Conservation (phyloP, 1,140 invertebrate species). For the Planococcus citri region DNA sequence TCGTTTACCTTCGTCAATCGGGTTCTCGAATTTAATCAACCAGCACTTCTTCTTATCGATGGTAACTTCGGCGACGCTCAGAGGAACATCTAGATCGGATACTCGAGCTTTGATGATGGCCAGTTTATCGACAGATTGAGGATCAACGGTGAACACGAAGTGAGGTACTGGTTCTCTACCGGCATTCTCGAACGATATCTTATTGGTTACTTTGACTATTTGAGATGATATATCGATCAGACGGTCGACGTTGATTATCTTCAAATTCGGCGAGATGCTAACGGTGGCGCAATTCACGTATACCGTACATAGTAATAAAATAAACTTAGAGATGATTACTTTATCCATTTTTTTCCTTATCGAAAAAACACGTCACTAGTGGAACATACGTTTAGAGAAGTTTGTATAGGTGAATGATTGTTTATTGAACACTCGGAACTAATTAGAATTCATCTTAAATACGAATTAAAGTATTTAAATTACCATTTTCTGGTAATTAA, state of each 20-base stretch:
- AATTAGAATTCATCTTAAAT: too few species aligned
- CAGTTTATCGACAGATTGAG: not conserved
- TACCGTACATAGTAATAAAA: not conserved
- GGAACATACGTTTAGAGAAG: not conserved
- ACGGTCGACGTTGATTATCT: not conserved
- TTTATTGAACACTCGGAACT: too few species aligned
- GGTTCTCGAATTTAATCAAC: not conserved
- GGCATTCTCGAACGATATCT: slow-evolving; percentile 53
- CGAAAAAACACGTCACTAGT: not conserved
- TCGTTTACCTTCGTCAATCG: not conserved
- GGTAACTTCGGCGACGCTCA: not conserved
- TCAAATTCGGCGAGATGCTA: not conserved
- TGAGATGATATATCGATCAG: slow-evolving; percentile 51
- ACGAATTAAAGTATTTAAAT: too few species aligned
- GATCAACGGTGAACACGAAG: not conserved
- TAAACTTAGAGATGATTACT: not conserved
- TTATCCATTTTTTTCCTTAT: not conserved
- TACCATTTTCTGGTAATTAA: too few species aligned
- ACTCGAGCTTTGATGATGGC: not conserved
- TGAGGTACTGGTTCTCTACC: not conserved
- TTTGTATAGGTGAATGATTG: too few species aligned
- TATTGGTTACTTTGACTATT: slow-evolving; percentile 64
- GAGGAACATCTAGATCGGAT: not conserved
- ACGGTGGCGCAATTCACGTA: not conserved
- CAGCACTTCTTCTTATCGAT: not conserved